Base-by-base conservation (phyloP, 2,113 vertebrate species). In the zebrafish (Danio rerio) region DNA sequence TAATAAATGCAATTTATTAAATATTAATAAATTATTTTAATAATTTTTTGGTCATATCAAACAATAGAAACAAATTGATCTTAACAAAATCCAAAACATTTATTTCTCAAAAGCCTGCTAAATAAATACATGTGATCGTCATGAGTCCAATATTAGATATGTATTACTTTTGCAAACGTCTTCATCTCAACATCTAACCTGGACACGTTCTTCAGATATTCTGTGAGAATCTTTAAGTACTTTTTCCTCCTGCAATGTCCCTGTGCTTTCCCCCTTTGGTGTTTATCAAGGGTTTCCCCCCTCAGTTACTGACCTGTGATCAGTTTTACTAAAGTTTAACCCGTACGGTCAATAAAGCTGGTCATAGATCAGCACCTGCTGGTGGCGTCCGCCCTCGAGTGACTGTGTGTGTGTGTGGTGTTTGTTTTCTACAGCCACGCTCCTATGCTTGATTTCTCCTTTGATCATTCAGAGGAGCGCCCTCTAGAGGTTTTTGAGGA, bases 381-480 rank as follows among this genome's bases (percentile, higher is more conserved):
- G 72, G 81, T 62, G 10, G n/a, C 11, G 11, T 88, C 84, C 73
- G 76, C 89, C 86, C 88, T 83, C 83, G 79, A 89, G 91, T 94
- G 92, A 93, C 89, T 74, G 52, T 56, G 15, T 80, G 73, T 81
- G 84, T 93, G 88, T 93, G 86, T 93, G 90, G 88, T 91, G 91
- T 91, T 89, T 94, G 88, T 92, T 80, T 85, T 96, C 95, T 92
- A 93, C 97, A 98, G 97, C 95, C 89, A 91, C 91, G 90, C 90
- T 7, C 96, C 98, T 95, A 85, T 97, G 95, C 97, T 99, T 94
- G 97, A 98, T 96, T 98, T 98, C 95, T 98, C 95, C 94, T 97
- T 97, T 98, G 97, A 98, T 95, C 94, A 94, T 91, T 96, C 96
- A 95, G 96, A 97, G 93, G 98, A 99, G 92, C 96, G 95, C 94